A percentile compares a stretch with the other conserved stretches of the same genome.
These are phyloP conservation scores for Stichodactyla mertensii DNA, from an alignment of 64 coral and sea anemone species.

Conservation along the genomic window DNA sequence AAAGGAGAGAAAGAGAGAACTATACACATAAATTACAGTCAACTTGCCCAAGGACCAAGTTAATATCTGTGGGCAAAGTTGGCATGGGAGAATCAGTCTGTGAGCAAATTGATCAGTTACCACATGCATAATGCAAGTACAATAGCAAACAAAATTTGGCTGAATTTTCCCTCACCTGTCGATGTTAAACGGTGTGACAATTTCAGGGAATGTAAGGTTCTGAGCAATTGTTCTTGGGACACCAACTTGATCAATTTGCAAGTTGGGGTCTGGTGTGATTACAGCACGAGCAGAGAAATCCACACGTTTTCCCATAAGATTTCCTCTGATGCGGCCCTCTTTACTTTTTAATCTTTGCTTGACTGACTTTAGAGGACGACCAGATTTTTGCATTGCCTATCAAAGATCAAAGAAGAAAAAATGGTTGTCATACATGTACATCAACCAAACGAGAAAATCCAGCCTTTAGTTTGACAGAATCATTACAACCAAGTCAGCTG, in stretches of 20 bases:
- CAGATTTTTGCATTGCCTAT: conserved; percentile 99
- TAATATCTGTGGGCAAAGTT: too few relatives aligned
- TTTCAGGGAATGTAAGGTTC: conserved; percentile 97
- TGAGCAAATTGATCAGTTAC: too few relatives aligned
- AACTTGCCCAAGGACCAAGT: too few relatives aligned
- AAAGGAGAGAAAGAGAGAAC: too few relatives aligned
- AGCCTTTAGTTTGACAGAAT: too few relatives aligned
- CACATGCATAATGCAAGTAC: too few relatives aligned
- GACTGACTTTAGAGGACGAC: conserved; percentile 90
- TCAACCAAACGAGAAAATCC: too few relatives aligned
- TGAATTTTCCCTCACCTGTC: conserved; percentile 54
- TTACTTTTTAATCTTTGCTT: conserved; percentile 99
- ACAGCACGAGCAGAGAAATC: conserved; percentile 99
- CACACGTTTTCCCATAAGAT: conserved; percentile 98
- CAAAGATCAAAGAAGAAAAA: neutral
- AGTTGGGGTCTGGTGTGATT: conserved; percentile 94
- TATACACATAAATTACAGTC: too few relatives aligned
- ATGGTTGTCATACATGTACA: neutral
- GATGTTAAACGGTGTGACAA: conserved; percentile 98
- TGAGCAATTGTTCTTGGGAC: conserved; percentile 97
- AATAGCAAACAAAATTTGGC: too few relatives aligned
- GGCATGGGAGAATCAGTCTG: too few relatives aligned
- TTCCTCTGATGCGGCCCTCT: conserved; percentile 96
- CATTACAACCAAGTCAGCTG: too few relatives aligned
- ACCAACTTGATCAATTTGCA: conserved; percentile 97